phyloP scores from a whole-genome alignment of 2,888 invertebrate species.

The Meiosimyza platycephala region DNA sequence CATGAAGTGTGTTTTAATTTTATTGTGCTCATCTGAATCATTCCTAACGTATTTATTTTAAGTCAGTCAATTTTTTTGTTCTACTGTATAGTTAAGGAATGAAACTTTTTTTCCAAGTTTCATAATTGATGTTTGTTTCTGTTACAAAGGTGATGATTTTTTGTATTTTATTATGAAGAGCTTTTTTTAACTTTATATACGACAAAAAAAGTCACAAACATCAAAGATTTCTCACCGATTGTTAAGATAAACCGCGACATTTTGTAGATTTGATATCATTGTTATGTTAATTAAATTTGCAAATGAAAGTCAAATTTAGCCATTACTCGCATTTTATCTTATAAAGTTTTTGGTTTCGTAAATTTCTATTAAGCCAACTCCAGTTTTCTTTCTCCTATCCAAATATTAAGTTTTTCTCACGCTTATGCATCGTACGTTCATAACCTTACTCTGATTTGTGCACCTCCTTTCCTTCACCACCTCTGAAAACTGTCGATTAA shows the following conservation, averaged over 20 bases:
- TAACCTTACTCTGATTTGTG: neutral
- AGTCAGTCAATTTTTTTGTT: too few relatives aligned
- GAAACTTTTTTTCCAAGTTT: too few relatives aligned
- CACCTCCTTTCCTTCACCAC: neutral
- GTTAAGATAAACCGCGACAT: neutral
- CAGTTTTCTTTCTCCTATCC: neutral
- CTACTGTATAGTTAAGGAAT: too few relatives aligned
- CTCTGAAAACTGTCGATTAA: neutral
- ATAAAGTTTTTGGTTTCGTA: too few relatives aligned
- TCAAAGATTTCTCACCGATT: conserved; percentile 8
- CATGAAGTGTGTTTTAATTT: too few relatives aligned
- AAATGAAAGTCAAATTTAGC: neutral
- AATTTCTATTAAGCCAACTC: too few relatives aligned
- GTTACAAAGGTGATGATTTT: too few relatives aligned
- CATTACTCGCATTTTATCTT: neutral
- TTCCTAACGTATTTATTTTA: too few relatives aligned
- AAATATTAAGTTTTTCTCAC: neutral
- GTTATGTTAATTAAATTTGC: neutral
- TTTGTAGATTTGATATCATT: neutral
- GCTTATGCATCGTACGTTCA: neutral
- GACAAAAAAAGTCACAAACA: neutral
- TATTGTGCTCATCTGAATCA: too few relatives aligned
- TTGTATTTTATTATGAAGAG: too few relatives aligned
- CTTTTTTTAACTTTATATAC: too few relatives aligned
- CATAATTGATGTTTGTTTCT: too few relatives aligned